Conservation (phyloP, 1,140 invertebrate species). For the Papilio xuthus region DNA sequence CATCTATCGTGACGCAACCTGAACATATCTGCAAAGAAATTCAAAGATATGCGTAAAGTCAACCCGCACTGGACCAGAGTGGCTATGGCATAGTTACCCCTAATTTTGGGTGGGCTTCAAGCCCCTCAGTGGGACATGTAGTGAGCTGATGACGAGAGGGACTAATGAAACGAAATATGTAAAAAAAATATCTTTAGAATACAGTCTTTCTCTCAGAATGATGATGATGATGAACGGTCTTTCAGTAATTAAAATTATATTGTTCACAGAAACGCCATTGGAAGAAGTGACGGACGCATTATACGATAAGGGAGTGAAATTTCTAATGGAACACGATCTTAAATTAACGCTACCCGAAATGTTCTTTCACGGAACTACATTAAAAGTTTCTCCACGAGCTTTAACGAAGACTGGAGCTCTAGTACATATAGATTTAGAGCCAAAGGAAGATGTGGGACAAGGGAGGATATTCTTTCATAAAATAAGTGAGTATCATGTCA, state of each 20-base stretch:
- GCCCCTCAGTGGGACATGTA: too few relatives aligned
- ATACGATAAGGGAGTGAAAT: slow-evolving; percentile 86
- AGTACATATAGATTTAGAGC: slow-evolving; percentile 86
- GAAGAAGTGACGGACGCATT: slow-evolving; percentile 88
- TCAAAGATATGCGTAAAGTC: too few relatives aligned
- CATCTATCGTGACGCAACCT: too few relatives aligned
- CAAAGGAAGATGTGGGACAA: slow-evolving; percentile 75
- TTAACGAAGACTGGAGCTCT: slow-evolving; percentile 88
- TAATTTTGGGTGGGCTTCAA: too few relatives aligned
- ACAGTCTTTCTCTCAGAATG: too few relatives aligned
- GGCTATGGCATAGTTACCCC: too few relatives aligned
- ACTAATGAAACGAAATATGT: too few relatives aligned
- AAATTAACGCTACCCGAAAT: slow-evolving; percentile 86
- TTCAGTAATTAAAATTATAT: background rate
- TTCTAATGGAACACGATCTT: slow-evolving; percentile 89
- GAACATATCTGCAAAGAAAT: too few relatives aligned
- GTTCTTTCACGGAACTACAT: slow-evolving; percentile 86
- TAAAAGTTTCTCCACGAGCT: slow-evolving; percentile 87
- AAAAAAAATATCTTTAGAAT: too few relatives aligned
- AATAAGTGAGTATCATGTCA: slow-evolving; percentile 84
- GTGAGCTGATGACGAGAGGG: too few relatives aligned
- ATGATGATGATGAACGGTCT: too few relatives aligned
- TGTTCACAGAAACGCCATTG: slow-evolving; percentile 81
- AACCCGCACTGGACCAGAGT: too few relatives aligned
- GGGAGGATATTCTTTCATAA: slow-evolving; percentile 87